Evolutionary conservation across 2,113 vertebrate genomes (phyloP).

Genomic region (Podiceps cristatus): DNA sequence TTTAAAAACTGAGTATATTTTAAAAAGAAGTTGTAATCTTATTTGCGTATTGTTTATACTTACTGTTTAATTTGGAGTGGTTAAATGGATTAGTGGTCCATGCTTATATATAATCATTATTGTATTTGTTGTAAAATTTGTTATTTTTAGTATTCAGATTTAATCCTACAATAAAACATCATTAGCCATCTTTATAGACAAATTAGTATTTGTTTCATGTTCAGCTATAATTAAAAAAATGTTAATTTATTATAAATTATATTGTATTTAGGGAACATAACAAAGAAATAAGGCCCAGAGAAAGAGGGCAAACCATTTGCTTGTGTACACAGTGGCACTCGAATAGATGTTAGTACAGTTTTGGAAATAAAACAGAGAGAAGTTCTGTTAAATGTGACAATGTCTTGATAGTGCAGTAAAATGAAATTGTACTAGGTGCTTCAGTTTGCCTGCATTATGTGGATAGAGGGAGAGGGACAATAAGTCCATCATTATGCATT

Average conservation of each 20-base stretch:
- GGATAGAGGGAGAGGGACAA: neutral
- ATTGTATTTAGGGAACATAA: neutral
- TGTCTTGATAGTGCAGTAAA: neutral
- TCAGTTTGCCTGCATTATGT: neutral
- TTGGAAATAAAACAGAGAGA: neutral
- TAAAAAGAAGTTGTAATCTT: neutral
- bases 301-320: neutral
- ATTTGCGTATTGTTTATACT: neutral
- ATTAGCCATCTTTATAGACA: neutral
- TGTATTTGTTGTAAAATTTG: neutral
- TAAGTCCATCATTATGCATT: neutral
- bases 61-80: neutral
- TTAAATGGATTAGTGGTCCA: neutral
- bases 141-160: neutral
- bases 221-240: neutral
- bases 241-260: neutral
- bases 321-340: neutral
- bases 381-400: neutral
- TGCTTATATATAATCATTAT: neutral
- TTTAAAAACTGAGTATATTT: neutral
- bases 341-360: neutral
- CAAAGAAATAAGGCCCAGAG: neutral
- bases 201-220: neutral
- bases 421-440: neutral
- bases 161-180: neutral